These are phyloP conservation scores for Nymphalis c-album DNA, from an alignment of 2,888 invertebrate genomes.

Conservation along the genomic window DNA sequence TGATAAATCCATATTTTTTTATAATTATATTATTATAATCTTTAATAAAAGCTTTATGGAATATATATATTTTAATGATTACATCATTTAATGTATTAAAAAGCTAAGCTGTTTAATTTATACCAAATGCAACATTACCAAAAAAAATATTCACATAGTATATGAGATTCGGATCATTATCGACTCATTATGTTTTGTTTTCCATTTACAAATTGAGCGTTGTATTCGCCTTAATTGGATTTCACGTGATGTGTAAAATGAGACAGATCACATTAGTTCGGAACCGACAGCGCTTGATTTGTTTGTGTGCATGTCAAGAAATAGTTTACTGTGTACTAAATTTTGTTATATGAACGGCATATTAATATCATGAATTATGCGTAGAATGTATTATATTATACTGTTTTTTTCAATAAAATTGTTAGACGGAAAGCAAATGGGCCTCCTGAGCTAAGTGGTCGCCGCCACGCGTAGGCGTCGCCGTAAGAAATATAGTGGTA, in stretches of 20 bases:
- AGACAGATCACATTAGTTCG: constrained; percentile 26
- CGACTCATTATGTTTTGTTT: constrained; percentile 5
- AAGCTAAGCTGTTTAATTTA: too few species aligned
- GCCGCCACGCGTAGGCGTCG: too few species aligned
- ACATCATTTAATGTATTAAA: too few species aligned
- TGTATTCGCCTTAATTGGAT: constrained; percentile 29
- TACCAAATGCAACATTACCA: too few species aligned
- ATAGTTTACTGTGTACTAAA: constrained; percentile 19
- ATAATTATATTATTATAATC: too few species aligned
- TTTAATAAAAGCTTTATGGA: too few species aligned
- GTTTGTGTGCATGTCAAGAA: constrained; percentile 25
- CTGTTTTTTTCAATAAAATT: neutral
- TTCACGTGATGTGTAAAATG: constrained; percentile 21
- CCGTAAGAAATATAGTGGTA: too few species aligned
- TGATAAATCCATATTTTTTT: neutral
- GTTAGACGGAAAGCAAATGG: too few species aligned
- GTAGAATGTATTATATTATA: neutral
- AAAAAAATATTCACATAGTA: too few species aligned
- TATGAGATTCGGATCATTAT: neutral
- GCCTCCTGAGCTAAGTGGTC: too few species aligned
- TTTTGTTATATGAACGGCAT: constrained; percentile 12
- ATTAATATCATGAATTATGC: constrained; percentile 7
- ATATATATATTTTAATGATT: too few species aligned
- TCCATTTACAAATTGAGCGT: constrained; percentile 13
- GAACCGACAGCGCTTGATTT: constrained; percentile 27